These are phyloP conservation scores for Acanthoscelides obtectus DNA, from an alignment of 2,888 invertebrate genomes.

Conservation along the genomic window DNA sequence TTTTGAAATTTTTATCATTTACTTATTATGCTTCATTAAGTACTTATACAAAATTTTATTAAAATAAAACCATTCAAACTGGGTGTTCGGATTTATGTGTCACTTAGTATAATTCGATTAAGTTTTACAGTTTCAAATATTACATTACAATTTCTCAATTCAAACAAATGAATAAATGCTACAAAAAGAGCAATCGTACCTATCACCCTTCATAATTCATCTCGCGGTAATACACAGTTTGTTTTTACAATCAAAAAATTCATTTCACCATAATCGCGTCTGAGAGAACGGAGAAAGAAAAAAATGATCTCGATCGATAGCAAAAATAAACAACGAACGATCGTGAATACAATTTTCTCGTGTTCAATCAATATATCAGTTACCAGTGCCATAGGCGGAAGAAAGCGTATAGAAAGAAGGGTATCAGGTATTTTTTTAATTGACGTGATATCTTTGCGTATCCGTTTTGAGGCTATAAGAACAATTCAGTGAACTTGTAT, in stretches of 20 bases:
- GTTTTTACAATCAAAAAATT: neutral
- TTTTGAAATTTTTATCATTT: too few relatives aligned
- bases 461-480: too few relatives aligned
- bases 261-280: conserved; percentile 26
- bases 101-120: too few relatives aligned
- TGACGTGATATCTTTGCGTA: too few relatives aligned
- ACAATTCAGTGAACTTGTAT: too few relatives aligned
- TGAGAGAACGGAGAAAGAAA: conserved; percentile 29
- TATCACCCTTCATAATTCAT: neutral
- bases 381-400: conserved; percentile 14
- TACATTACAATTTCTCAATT: too few relatives aligned
- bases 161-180: neutral
- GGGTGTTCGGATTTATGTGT: too few relatives aligned
- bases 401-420: conserved; percentile 21
- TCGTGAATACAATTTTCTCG: conserved; percentile 32
- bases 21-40: too few relatives aligned
- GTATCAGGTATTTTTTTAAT: too few relatives aligned
- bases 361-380: conserved; percentile 35
- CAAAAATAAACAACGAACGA: conserved; percentile 20
- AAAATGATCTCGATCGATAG: conserved; percentile 20
- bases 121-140: too few relatives aligned
- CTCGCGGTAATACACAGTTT: neutral
- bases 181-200: neutral
- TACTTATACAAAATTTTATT: neutral
- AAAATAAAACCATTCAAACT: neutral